phyloP scores from a whole-genome alignment of 2,113 vertebrate species.

The Jacana jacana region DNA sequence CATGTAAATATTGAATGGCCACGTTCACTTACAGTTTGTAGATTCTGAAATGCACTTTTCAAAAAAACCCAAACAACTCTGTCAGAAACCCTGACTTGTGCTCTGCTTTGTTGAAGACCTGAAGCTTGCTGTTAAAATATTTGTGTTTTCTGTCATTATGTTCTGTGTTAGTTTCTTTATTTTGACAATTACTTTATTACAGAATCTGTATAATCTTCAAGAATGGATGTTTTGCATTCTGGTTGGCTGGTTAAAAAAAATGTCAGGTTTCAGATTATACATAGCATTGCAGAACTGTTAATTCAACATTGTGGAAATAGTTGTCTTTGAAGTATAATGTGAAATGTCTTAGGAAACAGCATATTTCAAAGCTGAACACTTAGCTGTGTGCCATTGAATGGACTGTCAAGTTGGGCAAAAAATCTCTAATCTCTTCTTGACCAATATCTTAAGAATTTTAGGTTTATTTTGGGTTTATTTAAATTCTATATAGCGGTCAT shows the following conservation, averaged over 20 bases:
- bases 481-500: neutral
- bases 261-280: neutral
- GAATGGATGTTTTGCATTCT: constrained; percentile 30
- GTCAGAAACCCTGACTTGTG: neutral
- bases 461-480: neutral
- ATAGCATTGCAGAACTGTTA: neutral
- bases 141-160: constrained; percentile 14
- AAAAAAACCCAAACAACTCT: no score
- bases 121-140: constrained; percentile 13
- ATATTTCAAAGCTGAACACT: neutral
- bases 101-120: constrained; percentile 50
- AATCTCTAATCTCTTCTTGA: neutral
- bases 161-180: constrained; percentile 52
- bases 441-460: neutral
- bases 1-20: constrained; percentile 54
- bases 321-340: neutral
- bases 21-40: constrained; percentile 3
- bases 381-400: neutral
- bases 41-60: neutral
- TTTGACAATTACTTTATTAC: constrained; percentile 47
- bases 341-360: neutral
- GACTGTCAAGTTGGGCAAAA: neutral
- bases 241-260: neutral
- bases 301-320: neutral
- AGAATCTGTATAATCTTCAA: constrained; percentile 13